phyloP scores from a whole-genome alignment of 2,797 vertebrate species.

The Spondyliosoma cantharus region DNA sequence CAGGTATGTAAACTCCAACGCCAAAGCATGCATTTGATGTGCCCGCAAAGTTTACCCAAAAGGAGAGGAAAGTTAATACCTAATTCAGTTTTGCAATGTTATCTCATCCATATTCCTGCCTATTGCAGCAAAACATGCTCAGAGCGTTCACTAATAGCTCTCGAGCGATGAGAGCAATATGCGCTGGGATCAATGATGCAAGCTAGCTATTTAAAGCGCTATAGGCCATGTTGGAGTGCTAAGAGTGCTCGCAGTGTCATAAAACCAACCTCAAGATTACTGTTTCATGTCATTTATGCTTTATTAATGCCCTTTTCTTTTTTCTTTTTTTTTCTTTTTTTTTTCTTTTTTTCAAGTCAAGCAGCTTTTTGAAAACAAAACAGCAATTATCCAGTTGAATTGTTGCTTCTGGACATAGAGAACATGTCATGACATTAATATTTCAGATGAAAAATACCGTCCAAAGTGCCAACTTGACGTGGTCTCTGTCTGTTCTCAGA shows the following conservation, averaged over 20 bases:
- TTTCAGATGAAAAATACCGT: constrained; percentile 50
- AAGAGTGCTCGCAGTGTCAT: constrained; percentile 37
- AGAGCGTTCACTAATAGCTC: constrained; percentile 55
- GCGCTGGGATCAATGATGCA: constrained; percentile 41
- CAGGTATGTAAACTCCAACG: constrained; percentile 81
- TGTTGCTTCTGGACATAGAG: constrained; percentile 66
- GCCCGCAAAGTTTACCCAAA: constrained; percentile 75
- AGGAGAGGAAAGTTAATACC: constrained; percentile 79
- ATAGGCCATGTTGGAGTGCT: constrained; percentile 33
- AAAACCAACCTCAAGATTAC: constrained; percentile 50
- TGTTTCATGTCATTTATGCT: constrained; percentile 57
- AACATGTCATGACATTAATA: constrained; percentile 59
- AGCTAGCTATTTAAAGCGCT: constrained; percentile 43
- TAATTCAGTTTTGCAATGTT: constrained; percentile 73
- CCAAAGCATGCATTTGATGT: constrained; percentile 80
- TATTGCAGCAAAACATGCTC: constrained; percentile 50
- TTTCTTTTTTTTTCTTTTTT: background rate
- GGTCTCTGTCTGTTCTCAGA: constrained; percentile 55
- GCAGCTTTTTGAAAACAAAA: constrained; percentile 66
- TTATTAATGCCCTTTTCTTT: constrained; percentile 43
- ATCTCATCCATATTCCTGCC: constrained; percentile 61
- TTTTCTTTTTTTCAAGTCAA: constrained; percentile 22
- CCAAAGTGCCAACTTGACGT: constrained; percentile 55
- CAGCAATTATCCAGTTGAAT: constrained; percentile 62
- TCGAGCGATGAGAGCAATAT: constrained; percentile 42